phyloP scores from a whole-genome alignment of 2,888 invertebrate genomes.

The Amphipoea oculea region DNA sequence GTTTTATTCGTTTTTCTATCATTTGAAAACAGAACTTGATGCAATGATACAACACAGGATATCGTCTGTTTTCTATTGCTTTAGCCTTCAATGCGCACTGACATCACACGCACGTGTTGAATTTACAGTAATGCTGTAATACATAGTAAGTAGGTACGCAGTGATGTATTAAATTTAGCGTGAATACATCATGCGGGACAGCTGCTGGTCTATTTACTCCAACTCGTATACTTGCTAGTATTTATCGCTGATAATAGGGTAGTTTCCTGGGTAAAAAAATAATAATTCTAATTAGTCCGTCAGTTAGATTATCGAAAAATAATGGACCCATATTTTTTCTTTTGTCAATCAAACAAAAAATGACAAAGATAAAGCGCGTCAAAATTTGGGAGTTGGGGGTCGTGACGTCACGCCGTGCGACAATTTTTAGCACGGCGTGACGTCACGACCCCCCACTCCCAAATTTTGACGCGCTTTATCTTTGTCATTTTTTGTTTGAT shows the following conservation, averaged over 20 bases:
- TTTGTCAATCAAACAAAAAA: too few species aligned
- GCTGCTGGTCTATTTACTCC: conserved; percentile 17
- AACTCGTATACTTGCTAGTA: conserved; percentile 7
- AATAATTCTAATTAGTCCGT: too few species aligned
- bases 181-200: conserved; percentile 26
- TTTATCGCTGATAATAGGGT: background rate
- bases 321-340: too few species aligned
- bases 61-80: conserved; percentile 45
- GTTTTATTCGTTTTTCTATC: conserved; percentile 34
- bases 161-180: conserved; percentile 29
- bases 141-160: background rate
- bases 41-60: conserved; percentile 40
- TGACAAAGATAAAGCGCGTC: too few species aligned
- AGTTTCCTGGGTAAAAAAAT: too few species aligned
- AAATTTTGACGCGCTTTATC: too few species aligned
- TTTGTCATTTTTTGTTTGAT: too few species aligned
- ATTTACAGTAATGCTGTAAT: conserved; percentile 11
- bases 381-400: too few species aligned
- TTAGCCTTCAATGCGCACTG: conserved; percentile 52
- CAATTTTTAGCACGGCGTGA: too few species aligned
- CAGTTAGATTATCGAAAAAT: too few species aligned
- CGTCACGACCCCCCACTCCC: too few species aligned
- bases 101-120: conserved; percentile 27
- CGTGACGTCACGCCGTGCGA: too few species aligned
- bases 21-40: conserved; percentile 23